Percentiles rank a stretch among this genome's conserved stretches.
Conservation (phyloP, 2,888 invertebrate species). For the Subacronicta megacephala region DNA sequence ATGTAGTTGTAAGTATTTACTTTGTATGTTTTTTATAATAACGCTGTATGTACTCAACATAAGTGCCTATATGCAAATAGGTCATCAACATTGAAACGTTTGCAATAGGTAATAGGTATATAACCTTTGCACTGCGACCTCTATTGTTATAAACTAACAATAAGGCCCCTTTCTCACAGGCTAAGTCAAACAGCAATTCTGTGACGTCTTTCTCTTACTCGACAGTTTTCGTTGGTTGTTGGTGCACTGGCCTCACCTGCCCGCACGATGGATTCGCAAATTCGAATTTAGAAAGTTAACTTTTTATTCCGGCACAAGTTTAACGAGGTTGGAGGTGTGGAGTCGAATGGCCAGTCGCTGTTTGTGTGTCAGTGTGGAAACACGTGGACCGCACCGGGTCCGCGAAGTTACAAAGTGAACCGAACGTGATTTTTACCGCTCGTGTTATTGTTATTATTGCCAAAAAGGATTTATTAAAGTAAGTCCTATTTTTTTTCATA, state of each 20-base stretch:
- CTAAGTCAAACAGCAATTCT: constrained; percentile 20
- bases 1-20: too few relatives aligned
- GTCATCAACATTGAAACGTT: constrained; percentile 22
- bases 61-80: too few relatives aligned
- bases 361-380: constrained; percentile 72
- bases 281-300: constrained; percentile 86
- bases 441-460: constrained; percentile 50
- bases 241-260: constrained; percentile 59
- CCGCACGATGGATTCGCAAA: constrained; percentile 72
- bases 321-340: constrained; percentile 72
- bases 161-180: constrained; percentile 27
- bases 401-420: constrained; percentile 42
- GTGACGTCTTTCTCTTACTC: constrained; percentile 37
- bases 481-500: constrained; percentile 34
- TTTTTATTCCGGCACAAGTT: constrained; percentile 78
- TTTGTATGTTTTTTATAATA: too few relatives aligned
- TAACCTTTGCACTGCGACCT: constrained; percentile 41
- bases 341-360: constrained; percentile 73
- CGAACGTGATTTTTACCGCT: constrained; percentile 42
- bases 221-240: constrained; percentile 26
- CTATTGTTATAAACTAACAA: constrained; percentile 41
- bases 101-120: constrained; percentile 16
- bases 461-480: constrained; percentile 52
- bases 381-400: constrained; percentile 63
- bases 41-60: background rate